Evolutionary conservation across 2,888 invertebrate genomes (phyloP).

Genomic region (Polylopha cassiicola): DNA sequence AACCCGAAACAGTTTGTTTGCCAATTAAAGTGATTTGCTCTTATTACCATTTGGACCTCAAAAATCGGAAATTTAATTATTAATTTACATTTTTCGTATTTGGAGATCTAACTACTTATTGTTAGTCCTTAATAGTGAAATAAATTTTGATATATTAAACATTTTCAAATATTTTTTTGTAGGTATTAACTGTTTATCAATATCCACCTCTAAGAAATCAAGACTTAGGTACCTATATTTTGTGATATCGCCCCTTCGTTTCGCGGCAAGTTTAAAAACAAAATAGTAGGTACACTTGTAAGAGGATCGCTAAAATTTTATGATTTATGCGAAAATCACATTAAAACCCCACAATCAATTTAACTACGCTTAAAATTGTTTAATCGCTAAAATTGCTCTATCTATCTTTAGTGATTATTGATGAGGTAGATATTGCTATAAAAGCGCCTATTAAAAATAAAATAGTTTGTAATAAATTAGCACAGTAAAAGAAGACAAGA

Average conservation of each 20-base stretch:
- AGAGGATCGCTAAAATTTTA: too few relatives aligned
- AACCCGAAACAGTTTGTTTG: conserved; percentile 22
- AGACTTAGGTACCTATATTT: too few relatives aligned
- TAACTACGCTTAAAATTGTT: neutral
- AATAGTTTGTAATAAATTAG: neutral
- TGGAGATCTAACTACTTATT: conserved; percentile 66
- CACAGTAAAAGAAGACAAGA: neutral
- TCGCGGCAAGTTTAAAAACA: too few relatives aligned
- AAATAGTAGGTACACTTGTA: too few relatives aligned
- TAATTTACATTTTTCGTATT: conserved; percentile 64
- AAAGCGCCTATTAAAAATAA: neutral
- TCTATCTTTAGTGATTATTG: too few relatives aligned
- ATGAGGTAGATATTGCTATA: neutral
- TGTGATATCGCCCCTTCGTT: too few relatives aligned
- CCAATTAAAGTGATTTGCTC: conserved; percentile 38
- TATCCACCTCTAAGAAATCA: too few relatives aligned
- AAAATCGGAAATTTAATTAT: conserved; percentile 61
- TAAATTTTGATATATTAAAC: conserved; percentile 52
- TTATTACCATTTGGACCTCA: conserved; percentile 50
- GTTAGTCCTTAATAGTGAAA: conserved; percentile 68
- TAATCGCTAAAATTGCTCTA: too few relatives aligned
- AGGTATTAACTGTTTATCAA: too few relatives aligned
- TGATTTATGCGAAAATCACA: too few relatives aligned
- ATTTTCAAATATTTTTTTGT: too few relatives aligned
- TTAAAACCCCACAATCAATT: conserved; percentile 5